Evolutionary conservation across 2,113 vertebrate genomes (phyloP).

Genomic region (Stercorarius parasiticus): DNA sequence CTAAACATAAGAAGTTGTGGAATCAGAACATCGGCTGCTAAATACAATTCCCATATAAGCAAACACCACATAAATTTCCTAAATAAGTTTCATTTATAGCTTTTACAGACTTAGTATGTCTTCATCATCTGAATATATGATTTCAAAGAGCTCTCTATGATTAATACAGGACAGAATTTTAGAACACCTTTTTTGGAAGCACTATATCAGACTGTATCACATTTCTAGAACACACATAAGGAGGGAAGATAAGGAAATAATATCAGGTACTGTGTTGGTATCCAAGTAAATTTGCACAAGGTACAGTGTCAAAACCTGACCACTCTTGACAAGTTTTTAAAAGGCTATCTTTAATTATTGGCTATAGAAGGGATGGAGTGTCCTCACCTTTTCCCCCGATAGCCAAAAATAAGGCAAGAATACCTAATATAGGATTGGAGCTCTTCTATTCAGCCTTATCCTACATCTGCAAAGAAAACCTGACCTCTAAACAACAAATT

Average conservation of each 20-base stretch:
- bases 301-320: not conserved
- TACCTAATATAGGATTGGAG: not conserved
- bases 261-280: not conserved
- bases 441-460: not conserved
- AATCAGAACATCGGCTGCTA: not conserved
- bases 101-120: not conserved
- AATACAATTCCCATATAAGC: not conserved
- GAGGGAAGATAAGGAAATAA: not conserved
- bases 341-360: not conserved
- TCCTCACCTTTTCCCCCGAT: not conserved
- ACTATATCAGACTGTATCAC: not conserved
- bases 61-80: not conserved
- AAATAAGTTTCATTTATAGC: not conserved
- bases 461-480: not conserved
- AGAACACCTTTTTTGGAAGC: not conserved
- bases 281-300: not conserved
- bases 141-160: not conserved
- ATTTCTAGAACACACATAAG: not conserved
- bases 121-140: not conserved
- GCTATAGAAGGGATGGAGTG: not conserved
- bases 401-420: not conserved
- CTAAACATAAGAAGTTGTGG: not conserved
- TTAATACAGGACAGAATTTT: not conserved
- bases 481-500: not conserved
- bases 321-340: not conserved